These are phyloP conservation scores for Muscina levida DNA, from an alignment of 2,888 invertebrate genomes.

Conservation along the genomic window DNA sequence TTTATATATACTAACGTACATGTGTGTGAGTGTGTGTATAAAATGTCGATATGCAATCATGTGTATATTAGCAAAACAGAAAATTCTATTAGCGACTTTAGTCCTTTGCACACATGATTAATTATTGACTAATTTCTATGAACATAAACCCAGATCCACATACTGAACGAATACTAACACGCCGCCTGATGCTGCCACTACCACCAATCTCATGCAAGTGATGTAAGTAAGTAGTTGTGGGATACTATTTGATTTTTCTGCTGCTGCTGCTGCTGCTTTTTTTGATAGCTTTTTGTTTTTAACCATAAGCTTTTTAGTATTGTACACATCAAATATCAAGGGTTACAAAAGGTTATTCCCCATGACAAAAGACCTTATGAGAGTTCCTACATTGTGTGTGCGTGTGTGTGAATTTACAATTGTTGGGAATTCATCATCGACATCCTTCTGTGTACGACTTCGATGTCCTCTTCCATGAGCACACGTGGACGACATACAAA, in stretches of 20 bases:
- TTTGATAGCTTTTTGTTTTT: conserved; percentile 48
- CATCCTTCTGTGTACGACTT: no score
- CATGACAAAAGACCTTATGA: conserved; percentile 54
- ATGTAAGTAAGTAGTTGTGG: no score
- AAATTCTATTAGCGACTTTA: conserved; percentile 73
- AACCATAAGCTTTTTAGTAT: conserved; percentile 63
- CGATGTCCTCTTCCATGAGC: no score
- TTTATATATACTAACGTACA: neutral
- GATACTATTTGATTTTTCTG: neutral
- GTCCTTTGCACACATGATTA: conserved; percentile 75
- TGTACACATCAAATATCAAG: conserved; percentile 44
- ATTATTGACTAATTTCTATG: conserved; percentile 78
- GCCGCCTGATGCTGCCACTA: no score
- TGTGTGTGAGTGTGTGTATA: conserved; percentile 7
- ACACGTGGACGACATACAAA: no score
- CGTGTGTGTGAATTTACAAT: conserved; percentile 1
- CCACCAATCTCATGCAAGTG: no score
- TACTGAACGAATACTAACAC: neutral
- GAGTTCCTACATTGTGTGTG: conserved; percentile 32
- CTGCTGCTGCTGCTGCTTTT: neutral
- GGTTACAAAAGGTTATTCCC: conserved; percentile 40
- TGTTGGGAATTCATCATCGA: no score
- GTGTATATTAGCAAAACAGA: conserved; percentile 53
- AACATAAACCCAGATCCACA: conserved; percentile 54
- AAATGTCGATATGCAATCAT: conserved; percentile 1